These are phyloP conservation scores for Melolontha melolontha DNA, from an alignment of 2,888 invertebrate genomes.

Conservation along the genomic window DNA sequence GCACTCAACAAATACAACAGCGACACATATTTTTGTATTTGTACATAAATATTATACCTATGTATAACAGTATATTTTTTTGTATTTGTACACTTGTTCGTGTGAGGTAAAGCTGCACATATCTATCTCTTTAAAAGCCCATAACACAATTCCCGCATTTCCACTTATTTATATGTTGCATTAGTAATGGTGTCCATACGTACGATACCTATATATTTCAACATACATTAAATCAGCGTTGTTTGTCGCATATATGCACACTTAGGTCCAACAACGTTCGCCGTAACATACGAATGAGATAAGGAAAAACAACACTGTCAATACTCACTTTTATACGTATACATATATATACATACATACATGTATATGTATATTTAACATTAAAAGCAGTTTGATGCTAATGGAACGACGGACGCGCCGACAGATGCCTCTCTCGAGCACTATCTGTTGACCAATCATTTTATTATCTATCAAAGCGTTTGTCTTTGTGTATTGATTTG, in stretches of 20 bases:
- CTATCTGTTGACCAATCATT: slow-evolving; percentile 40
- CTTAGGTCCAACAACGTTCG: slow-evolving; percentile 32
- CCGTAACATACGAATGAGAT: slow-evolving; percentile 58
- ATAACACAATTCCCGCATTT: slow-evolving; percentile 45
- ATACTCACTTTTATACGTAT: slow-evolving; percentile 50
- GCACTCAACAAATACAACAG: background rate
- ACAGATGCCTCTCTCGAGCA: slow-evolving; percentile 52
- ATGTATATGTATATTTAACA: slow-evolving; percentile 49
- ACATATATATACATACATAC: too few relatives aligned
- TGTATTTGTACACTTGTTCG: slow-evolving; percentile 33
- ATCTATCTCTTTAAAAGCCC: slow-evolving; percentile 41
- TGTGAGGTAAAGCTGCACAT: slow-evolving; percentile 39
- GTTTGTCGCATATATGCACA: slow-evolving; percentile 30
- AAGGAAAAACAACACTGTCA: slow-evolving; percentile 58
- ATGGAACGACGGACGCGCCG: slow-evolving; percentile 54
- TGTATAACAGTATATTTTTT: slow-evolving; percentile 15
- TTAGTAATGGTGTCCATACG: slow-evolving; percentile 41
- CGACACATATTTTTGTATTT: slow-evolving; percentile 1
- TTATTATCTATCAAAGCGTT: slow-evolving; percentile 37
- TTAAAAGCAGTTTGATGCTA: slow-evolving; percentile 60
- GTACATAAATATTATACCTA: slow-evolving; percentile 8
- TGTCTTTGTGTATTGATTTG: slow-evolving; percentile 33
- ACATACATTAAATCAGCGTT: slow-evolving; percentile 56
- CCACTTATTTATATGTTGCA: slow-evolving; percentile 43
- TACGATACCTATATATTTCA: slow-evolving; percentile 47